These are phyloP conservation scores for Drusus annulatus DNA, from an alignment of 1,140 invertebrate species.

Conservation along the genomic window DNA sequence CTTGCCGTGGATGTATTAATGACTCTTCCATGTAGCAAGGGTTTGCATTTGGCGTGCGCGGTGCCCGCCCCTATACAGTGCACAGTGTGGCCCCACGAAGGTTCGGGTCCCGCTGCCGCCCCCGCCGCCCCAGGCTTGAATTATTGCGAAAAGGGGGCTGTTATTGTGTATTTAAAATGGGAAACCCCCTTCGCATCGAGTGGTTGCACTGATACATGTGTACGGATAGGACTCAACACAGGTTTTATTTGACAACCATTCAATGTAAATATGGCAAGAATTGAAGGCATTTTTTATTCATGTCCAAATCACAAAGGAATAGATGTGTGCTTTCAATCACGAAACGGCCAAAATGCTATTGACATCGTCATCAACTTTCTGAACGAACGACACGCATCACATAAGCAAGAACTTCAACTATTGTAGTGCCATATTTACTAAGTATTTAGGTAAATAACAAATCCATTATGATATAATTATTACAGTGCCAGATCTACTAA, in stretches of 20 bases:
- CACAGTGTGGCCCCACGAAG: neutral
- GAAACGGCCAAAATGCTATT: too few species aligned
- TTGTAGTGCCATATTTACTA: too few species aligned
- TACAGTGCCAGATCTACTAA: too few species aligned
- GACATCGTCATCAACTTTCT: too few species aligned
- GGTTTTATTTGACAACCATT: slow-evolving; percentile 35
- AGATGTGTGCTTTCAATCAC: too few species aligned
- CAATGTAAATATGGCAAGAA: slow-evolving; percentile 24
- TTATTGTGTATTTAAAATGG: slow-evolving; percentile 55
- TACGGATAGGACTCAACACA: neutral
- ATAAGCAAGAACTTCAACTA: too few species aligned
- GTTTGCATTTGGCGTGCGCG: slow-evolving; percentile 25
- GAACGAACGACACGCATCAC: too few species aligned
- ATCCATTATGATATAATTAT: too few species aligned
- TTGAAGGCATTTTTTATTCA: neutral
- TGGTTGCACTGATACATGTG: slow-evolving; percentile 40
- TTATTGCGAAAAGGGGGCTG: slow-evolving; percentile 55
- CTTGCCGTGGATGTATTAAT: slow-evolving; percentile 43
- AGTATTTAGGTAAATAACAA: too few species aligned
- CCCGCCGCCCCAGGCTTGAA: slow-evolving; percentile 33
- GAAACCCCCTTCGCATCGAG: slow-evolving; percentile 42
- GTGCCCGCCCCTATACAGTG: slow-evolving; percentile 5
- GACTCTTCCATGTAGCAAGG: slow-evolving; percentile 43
- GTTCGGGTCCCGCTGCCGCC: slow-evolving; percentile 1
- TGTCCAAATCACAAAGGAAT: too few species aligned